These are phyloP conservation scores for Sorex fumeus DNA, from an alignment of 2,113 vertebrate species.

Conservation along the genomic window DNA sequence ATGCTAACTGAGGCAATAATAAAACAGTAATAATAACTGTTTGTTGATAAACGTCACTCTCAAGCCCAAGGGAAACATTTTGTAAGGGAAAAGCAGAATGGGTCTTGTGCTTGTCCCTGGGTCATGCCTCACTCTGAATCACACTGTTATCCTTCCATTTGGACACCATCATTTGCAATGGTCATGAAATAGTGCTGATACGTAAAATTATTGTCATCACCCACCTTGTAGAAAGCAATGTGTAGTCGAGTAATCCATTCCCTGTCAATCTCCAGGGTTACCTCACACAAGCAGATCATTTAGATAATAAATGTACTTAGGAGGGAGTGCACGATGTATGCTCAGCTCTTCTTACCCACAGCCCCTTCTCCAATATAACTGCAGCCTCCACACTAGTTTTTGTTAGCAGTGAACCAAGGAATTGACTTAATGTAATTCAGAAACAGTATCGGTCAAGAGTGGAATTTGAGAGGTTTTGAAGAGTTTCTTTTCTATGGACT, in stretches of 20 bases:
- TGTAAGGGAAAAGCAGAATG: conserved; percentile 45
- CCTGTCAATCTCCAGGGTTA: conserved; percentile 54
- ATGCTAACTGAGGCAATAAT: conserved; percentile 84
- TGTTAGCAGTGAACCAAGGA: neutral
- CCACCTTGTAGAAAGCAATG: conserved; percentile 49
- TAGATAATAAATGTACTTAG: conserved; percentile 70
- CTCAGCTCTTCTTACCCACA: neutral
- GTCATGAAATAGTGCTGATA: conserved; percentile 73
- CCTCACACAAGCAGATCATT: conserved; percentile 66
- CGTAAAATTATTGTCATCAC: conserved; percentile 74
- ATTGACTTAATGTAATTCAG: neutral
- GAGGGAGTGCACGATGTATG: neutral
- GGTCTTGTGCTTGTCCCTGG: conserved; percentile 59
- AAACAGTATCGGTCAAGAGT: neutral
- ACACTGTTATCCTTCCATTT: conserved; percentile 61
- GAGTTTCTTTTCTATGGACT: neutral
- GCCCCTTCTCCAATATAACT: neutral
- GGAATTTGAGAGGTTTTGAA: neutral
- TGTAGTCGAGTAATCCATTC: conserved; percentile 75
- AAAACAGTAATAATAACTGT: conserved; percentile 83
- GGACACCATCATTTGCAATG: conserved; percentile 65
- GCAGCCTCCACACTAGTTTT: neutral
- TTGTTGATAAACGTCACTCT: conserved; percentile 82
- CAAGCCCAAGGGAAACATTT: conserved; percentile 74
- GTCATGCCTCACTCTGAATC: conserved; percentile 66